phyloP scores from a whole-genome alignment of 1,140 invertebrate genomes.

The Asbolus verrucosus region DNA sequence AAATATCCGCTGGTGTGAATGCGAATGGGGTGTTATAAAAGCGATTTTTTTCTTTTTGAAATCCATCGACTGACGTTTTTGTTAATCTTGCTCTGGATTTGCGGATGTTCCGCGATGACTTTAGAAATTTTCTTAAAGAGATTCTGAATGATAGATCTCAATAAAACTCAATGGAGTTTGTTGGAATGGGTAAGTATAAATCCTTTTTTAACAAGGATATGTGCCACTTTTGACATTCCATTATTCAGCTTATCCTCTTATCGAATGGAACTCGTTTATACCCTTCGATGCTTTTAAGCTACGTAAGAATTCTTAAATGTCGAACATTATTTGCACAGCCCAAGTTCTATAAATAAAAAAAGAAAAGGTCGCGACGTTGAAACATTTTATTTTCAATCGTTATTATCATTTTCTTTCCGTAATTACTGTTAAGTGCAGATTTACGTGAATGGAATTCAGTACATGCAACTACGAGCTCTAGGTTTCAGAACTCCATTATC shows the following conservation, averaged over 20 bases:
- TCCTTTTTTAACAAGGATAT: constrained; percentile 25
- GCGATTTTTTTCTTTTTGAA: not conserved
- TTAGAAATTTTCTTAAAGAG: not conserved
- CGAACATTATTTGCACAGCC: too few relatives aligned
- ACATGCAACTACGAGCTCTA: too few relatives aligned
- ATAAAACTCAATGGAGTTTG: constrained; percentile 3
- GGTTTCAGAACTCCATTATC: too few relatives aligned
- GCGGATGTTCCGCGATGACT: not conserved
- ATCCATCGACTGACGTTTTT: constrained; percentile 18
- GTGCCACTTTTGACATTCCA: constrained; percentile 25
- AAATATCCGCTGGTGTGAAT: constrained; percentile 6
- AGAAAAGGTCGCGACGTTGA: too few relatives aligned
- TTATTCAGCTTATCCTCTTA: constrained; percentile 29
- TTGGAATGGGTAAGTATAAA: constrained; percentile 9
- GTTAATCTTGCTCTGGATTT: not conserved
- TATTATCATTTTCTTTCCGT: too few relatives aligned
- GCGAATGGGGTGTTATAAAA: not conserved
- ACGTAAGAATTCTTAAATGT: too few relatives aligned
- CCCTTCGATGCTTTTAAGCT: constrained; percentile 11
- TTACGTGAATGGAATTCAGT: too few relatives aligned
- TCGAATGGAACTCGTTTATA: constrained; percentile 24
- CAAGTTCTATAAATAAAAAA: too few relatives aligned
- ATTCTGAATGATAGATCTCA: not conserved
- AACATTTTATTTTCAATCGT: too few relatives aligned
- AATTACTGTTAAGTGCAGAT: too few relatives aligned